These are phyloP conservation scores for Drosophila kanapiae DNA, from an alignment of 1,140 invertebrate species.

Conservation along the genomic window DNA sequence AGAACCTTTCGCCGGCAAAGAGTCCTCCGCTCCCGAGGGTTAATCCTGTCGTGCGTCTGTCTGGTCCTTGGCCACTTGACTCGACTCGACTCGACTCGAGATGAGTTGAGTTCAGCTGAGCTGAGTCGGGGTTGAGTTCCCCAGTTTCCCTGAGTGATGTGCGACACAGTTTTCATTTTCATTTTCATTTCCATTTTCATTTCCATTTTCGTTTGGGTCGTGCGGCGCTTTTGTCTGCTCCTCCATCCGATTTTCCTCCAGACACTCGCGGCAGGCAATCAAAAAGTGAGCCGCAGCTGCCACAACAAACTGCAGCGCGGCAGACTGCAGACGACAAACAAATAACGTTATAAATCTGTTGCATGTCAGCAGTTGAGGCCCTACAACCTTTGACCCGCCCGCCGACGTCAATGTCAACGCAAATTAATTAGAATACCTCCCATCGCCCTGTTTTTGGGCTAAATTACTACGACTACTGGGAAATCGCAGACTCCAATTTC, in stretches of 20 bases:
- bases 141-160: constrained; percentile 43
- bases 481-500: constrained; percentile 9
- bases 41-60: constrained; percentile 39
- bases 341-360: constrained; percentile 69
- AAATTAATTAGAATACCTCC: constrained; percentile 61
- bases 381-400: constrained; percentile 6
- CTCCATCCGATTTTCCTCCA: constrained; percentile 2
- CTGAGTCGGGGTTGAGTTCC: constrained; percentile 32
- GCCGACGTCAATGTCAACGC: constrained; percentile 41
- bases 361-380: constrained; percentile 54
- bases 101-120: constrained; percentile 15
- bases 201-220: constrained; percentile 16
- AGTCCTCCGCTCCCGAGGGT: constrained; percentile 17
- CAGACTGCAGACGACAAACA: constrained; percentile 50
- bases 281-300: constrained; percentile 51
- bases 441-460: constrained; percentile 23
- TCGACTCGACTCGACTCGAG: constrained; percentile 31
- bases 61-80: constrained; percentile 44
- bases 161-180: constrained; percentile 57
- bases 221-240: constrained; percentile 47
- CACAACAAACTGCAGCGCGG: constrained; percentile 42
- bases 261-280: constrained; percentile 34
- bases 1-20: constrained; percentile 19
- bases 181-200: constrained; percentile 28
- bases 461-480: constrained; percentile 36